These are phyloP conservation scores for Eristalinus aeneus DNA, from an alignment of 2,888 invertebrate species.

Conservation along the genomic window DNA sequence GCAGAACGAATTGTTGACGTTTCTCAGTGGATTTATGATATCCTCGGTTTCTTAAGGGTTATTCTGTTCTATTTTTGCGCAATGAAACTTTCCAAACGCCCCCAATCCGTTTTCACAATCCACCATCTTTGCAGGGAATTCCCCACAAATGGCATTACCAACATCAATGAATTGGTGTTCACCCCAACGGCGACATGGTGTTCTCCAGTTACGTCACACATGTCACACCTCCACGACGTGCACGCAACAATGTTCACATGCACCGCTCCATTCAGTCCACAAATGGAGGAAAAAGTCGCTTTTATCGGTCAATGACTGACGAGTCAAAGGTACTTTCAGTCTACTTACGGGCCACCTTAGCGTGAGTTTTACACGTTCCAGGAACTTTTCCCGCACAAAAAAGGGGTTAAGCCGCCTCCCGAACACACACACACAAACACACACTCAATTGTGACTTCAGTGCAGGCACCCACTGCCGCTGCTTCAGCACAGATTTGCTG, in stretches of 20 bases:
- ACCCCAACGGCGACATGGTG: background rate
- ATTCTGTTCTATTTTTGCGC: background rate
- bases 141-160: background rate
- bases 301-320: conserved; percentile 38
- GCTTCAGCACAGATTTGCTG: background rate
- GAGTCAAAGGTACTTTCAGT: conserved; percentile 15
- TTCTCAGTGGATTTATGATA: no score
- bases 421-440: conserved; percentile 4
- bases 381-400: conserved; percentile 16
- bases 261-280: background rate
- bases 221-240: background rate
- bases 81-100: background rate
- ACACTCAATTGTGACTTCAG: background rate
- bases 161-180: background rate
- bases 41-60: no score
- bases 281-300: background rate
- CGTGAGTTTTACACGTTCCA: conserved; percentile 25
- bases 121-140: background rate
- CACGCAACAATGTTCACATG: background rate
- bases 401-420: conserved; percentile 32
- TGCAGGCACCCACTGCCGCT: background rate
- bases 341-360: conserved; percentile 28
- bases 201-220: conserved; percentile 11
- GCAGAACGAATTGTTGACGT: conserved; percentile 16
- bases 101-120: background rate